Evolutionary conservation across 2,888 invertebrate species (phyloP), one percentile per base, ranked within the genome.

Genomic region (Oasisia sp.): DNA sequence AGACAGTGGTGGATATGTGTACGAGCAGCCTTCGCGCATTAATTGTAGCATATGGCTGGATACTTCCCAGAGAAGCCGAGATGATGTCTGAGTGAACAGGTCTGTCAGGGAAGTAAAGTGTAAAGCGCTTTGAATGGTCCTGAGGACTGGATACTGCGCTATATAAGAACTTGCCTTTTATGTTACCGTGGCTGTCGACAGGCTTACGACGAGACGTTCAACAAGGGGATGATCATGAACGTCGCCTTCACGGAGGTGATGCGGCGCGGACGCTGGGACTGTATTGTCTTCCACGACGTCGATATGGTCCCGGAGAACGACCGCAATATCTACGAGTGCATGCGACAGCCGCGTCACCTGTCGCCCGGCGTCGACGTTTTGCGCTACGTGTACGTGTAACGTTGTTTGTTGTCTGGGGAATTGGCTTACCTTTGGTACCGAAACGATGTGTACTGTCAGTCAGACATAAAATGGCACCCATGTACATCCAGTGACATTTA

Each of bases 271-370:
- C 58, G n/a, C 91, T 91, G 91, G 91, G 91, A 91, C 89, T 91
- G 91, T 32, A 32, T 74, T 32, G 58, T 91, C 32, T 91, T 91
- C 74, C 91, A 91, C 89, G 91, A 91, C 44, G 89, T 91, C 32
- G 91, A 91, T 32, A 91, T 91, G 91, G 32, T 91, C 45, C 91
- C 91, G 12, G 50, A 91, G 91, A 56, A 91, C 32, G 91, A 91
- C 74, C 32, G 58, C 89, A 91, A 91, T 32, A 56, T 91, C 32
- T 91, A 91, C 91, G 32, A 91, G 91, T 91, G 91, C 44, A 32
- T 14, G 1, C 32, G 58, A 74, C 58, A 91, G 32, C 91, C 91
- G 32, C 32, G 91, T 12, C 91, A 91, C 89, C 44, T 92, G 45
- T 92, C 92, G 9, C 91, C 92, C 14, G 91, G 91, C 32, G 32